Percentiles rank a stretch among this genome's conserved stretches.
Evolutionary conservation across 1,140 invertebrate species (phyloP).

Genomic region (Panagrolaimus sp.): DNA sequence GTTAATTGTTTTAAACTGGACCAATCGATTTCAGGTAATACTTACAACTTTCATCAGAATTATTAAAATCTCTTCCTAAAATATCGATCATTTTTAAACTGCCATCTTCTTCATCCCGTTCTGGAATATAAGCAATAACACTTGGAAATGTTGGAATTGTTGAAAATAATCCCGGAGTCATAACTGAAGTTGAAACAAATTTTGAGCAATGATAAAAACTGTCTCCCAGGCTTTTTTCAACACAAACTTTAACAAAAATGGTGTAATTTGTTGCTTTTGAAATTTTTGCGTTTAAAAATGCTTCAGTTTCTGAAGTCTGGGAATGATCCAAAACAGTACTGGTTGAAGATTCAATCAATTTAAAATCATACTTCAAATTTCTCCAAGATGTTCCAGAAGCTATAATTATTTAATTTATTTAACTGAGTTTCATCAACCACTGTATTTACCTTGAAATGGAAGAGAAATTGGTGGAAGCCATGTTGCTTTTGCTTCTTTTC

Average conservation of each 20-base stretch:
- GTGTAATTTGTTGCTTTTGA: neutral
- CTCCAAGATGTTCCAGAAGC: constrained; percentile 37
- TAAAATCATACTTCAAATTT: constrained; percentile 39
- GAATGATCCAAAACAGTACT: neutral
- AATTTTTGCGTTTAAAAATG: constrained; percentile 6
- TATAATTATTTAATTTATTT: no score
- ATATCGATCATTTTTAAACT: neutral
- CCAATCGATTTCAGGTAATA: no score
- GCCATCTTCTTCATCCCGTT: neutral
- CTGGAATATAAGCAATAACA: no score
- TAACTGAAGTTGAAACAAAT: neutral
- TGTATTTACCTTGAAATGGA: constrained; percentile 43
- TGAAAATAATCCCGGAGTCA: neutral
- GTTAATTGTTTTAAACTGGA: neutral
- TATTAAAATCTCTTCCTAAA: neutral
- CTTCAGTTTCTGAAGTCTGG: neutral
- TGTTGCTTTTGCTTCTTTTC: constrained; percentile 35
- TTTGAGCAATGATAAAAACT: neutral
- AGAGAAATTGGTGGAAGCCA: constrained; percentile 41
- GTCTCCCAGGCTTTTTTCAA: no score
- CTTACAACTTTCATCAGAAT: neutral
- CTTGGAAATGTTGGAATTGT: no score
- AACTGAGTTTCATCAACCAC: neutral
- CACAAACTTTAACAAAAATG: neutral
- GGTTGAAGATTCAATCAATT: neutral